These are phyloP conservation scores for Allygus modestus DNA, from an alignment of 2,888 invertebrate genomes.

Conservation along the genomic window DNA sequence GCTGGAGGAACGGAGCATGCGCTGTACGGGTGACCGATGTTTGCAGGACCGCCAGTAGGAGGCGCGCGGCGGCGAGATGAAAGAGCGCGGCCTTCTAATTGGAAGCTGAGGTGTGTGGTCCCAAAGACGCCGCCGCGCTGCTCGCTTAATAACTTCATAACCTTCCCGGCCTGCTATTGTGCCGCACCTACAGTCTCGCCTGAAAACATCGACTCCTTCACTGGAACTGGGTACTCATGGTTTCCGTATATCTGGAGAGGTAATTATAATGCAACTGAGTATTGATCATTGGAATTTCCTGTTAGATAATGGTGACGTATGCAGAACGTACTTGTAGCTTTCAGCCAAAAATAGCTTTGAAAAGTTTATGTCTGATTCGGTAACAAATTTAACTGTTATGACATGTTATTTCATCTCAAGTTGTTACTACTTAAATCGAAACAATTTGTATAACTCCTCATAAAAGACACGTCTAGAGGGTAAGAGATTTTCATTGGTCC, in stretches of 20 bases:
- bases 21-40: conserved; percentile 51
- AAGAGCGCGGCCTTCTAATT: conserved; percentile 67
- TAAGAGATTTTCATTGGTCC: too few relatives aligned
- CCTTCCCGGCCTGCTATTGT: conserved; percentile 60
- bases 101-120: conserved; percentile 67
- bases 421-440: too few relatives aligned
- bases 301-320: too few relatives aligned
- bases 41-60: conserved; percentile 54
- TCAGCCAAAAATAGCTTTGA: too few relatives aligned
- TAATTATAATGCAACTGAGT: neutral
- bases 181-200: conserved; percentile 34
- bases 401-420: too few relatives aligned
- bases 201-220: conserved; percentile 54
- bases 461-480: too few relatives aligned
- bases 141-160: conserved; percentile 65
- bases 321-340: too few relatives aligned
- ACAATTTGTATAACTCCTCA: too few relatives aligned
- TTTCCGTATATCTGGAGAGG: neutral
- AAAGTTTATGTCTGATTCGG: too few relatives aligned
- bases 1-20: neutral
- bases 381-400: too few relatives aligned
- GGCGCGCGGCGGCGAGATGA: conserved; percentile 67
- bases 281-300: too few relatives aligned
- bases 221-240: neutral
- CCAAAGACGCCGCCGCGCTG: conserved; percentile 65